Evolutionary conservation across 1,140 invertebrate species (phyloP).

Genomic region (Andrena cerasifolii): DNA sequence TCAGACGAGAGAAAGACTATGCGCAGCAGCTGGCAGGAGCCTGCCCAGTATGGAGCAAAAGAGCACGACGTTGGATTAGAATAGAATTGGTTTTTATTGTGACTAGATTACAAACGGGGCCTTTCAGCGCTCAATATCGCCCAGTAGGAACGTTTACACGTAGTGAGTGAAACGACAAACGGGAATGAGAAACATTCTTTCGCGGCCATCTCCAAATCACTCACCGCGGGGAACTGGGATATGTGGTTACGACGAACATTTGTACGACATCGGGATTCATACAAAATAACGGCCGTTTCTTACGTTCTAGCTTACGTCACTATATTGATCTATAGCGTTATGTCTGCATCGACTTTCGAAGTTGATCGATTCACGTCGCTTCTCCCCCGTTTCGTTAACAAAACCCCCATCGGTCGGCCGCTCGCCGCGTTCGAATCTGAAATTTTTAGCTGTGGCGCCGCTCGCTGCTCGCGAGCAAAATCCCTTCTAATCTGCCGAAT

Average conservation of each 20-base stretch:
- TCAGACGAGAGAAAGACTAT: too few relatives aligned
- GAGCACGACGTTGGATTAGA: slow-evolving; percentile 67
- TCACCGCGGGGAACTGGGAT: slow-evolving; percentile 70
- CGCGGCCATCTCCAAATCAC: slow-evolving; percentile 58
- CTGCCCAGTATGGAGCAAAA: too few relatives aligned
- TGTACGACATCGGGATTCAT: slow-evolving; percentile 80
- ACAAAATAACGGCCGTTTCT: slow-evolving; percentile 80
- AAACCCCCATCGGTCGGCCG: too few relatives aligned
- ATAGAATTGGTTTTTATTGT: slow-evolving; percentile 82
- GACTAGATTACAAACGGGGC: slow-evolving; percentile 82
- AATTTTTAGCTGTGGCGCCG: background rate
- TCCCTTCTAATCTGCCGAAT: background rate
- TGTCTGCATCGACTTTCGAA: slow-evolving; percentile 54
- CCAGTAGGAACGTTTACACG: slow-evolving; percentile 80
- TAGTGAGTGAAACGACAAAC: slow-evolving; percentile 71
- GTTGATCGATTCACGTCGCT: slow-evolving; percentile 51
- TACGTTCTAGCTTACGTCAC: slow-evolving; percentile 73
- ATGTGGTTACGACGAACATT: slow-evolving; percentile 78
- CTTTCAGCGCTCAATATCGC: slow-evolving; percentile 75
- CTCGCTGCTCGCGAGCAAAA: background rate
- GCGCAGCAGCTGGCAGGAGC: too few relatives aligned
- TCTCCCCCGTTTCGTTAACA: too few relatives aligned
- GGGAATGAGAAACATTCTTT: slow-evolving; percentile 66
- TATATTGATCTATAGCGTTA: slow-evolving; percentile 73
- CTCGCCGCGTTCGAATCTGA: too few relatives aligned